phyloP scores from a whole-genome alignment of 2,113 vertebrate species.

The Hirundichthys speculiger region DNA sequence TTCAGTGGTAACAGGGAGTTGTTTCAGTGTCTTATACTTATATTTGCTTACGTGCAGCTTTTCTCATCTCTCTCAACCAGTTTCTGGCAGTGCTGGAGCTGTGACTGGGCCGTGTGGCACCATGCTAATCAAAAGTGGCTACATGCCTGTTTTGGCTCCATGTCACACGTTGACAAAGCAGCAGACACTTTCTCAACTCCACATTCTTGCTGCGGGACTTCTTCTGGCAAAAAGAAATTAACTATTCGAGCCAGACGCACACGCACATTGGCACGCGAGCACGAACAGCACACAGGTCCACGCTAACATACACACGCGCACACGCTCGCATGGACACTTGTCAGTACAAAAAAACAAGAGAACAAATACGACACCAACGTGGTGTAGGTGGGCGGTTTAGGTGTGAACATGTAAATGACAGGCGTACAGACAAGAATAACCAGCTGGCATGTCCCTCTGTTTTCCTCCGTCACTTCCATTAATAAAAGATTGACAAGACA shows the following conservation, averaged over 20 bases:
- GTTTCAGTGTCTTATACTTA: constrained; percentile 58
- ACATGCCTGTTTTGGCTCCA: too few relatives aligned
- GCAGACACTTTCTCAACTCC: constrained; percentile 40
- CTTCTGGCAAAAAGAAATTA: constrained; percentile 67
- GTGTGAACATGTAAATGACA: constrained; percentile 76
- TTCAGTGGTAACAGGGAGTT: constrained; percentile 2
- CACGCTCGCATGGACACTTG: constrained; percentile 3
- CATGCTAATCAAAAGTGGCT: too few relatives aligned
- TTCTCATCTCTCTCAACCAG: too few relatives aligned
- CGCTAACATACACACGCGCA: background rate
- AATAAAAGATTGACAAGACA: constrained; percentile 40
- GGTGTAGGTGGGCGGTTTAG: constrained; percentile 49
- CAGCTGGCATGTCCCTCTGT: constrained; percentile 45
- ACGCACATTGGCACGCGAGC: constrained; percentile 16
- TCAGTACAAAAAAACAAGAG: constrained; percentile 28
- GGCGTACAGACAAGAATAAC: constrained; percentile 65
- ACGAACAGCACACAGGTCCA: constrained; percentile 6
- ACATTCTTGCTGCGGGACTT: constrained; percentile 70
- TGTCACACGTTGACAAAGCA: too few relatives aligned
- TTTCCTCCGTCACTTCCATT: constrained; percentile 42
- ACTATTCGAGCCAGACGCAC: constrained; percentile 42
- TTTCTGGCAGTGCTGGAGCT: too few relatives aligned
- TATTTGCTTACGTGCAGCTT: constrained; percentile 48
- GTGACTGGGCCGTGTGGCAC: too few relatives aligned
- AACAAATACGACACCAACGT: constrained; percentile 59